Conservation (phyloP, 2,888 invertebrate species). For the Trileptium ribeirensis region DNA sequence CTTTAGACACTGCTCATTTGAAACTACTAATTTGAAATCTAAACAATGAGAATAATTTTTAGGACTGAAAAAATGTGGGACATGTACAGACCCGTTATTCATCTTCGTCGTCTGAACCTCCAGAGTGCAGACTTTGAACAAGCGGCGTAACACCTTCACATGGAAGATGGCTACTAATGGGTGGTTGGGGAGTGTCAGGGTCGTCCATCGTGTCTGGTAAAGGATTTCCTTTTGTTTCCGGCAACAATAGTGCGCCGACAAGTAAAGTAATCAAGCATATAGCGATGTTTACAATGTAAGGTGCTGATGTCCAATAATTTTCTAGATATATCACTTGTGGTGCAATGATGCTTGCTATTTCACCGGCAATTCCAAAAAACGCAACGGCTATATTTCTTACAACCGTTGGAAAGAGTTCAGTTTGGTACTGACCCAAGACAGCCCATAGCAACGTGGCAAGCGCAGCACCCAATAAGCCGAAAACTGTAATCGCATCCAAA, state of each 20-base stretch:
- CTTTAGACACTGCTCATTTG: too few relatives aligned
- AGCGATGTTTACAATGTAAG: slow-evolving; percentile 15
- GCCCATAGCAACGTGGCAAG: slow-evolving; percentile 36
- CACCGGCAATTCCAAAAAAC: slow-evolving; percentile 24
- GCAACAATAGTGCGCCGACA: slow-evolving; percentile 31
- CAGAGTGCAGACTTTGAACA: too few relatives aligned
- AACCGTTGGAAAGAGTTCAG: slow-evolving; percentile 38
- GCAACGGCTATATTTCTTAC: slow-evolving; percentile 34
- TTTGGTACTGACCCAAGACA: slow-evolving; percentile 39
- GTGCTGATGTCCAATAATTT: slow-evolving; percentile 28
- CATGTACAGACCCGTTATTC: too few relatives aligned
- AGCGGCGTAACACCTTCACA: too few relatives aligned
- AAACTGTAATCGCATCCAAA: slow-evolving; percentile 15
- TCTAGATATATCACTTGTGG: slow-evolving; percentile 34
- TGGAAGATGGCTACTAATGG: not conserved
- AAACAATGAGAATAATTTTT: too few relatives aligned
- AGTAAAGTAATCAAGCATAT: slow-evolving; percentile 10
- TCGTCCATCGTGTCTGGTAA: slow-evolving; percentile 1
- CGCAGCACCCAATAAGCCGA: slow-evolving; percentile 34
- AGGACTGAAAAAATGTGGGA: too few relatives aligned
- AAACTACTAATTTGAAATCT: too few relatives aligned
- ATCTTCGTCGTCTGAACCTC: too few relatives aligned
- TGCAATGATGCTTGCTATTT: slow-evolving; percentile 29
- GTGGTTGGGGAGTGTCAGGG: not conserved
- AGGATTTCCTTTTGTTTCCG: slow-evolving; percentile 30